These are phyloP conservation scores for Hirundo rustica DNA, from an alignment of 2,797 vertebrate genomes.

Conservation along the genomic window DNA sequence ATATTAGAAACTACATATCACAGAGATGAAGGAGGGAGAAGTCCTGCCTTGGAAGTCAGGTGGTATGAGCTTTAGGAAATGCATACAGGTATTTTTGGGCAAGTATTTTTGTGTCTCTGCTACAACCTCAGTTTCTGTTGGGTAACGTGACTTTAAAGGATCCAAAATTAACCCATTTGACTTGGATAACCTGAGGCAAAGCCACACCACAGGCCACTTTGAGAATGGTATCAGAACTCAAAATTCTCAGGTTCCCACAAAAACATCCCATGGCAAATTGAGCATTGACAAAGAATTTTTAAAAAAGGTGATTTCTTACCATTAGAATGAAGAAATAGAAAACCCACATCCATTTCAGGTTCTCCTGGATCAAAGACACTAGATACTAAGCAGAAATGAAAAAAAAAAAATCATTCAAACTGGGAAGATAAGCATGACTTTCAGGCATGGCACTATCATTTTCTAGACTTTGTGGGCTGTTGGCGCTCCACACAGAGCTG, in stretches of 20 bases:
- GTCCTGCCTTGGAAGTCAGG: not conserved
- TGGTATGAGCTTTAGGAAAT: not conserved
- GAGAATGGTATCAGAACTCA: not conserved
- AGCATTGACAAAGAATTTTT: not conserved
- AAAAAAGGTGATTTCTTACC: slow-evolving; percentile 78
- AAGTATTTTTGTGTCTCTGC: not conserved
- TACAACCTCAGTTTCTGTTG: not conserved
- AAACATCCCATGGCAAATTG: not conserved
- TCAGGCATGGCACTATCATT: not conserved
- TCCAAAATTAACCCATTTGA: not conserved
- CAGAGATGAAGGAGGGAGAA: not conserved
- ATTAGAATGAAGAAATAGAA: slow-evolving; percentile 97
- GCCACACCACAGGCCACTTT: not conserved
- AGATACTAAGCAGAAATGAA: slow-evolving; percentile 72
- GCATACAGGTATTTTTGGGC: not conserved
- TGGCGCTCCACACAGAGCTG: not conserved
- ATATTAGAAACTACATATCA: fast-evolving
- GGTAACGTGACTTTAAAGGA: not conserved
- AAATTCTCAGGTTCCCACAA: not conserved
- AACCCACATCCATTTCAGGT: slow-evolving; percentile 89
- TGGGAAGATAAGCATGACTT: not conserved
- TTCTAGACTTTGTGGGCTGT: not conserved
- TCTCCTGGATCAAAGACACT: slow-evolving; percentile 92
- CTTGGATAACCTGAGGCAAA: not conserved
- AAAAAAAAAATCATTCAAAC: not conserved